Evolutionary conservation across 1,140 invertebrate species (phyloP), one percentile per base, ranked within the genome.

Genomic region (Subanguina moxae): DNA sequence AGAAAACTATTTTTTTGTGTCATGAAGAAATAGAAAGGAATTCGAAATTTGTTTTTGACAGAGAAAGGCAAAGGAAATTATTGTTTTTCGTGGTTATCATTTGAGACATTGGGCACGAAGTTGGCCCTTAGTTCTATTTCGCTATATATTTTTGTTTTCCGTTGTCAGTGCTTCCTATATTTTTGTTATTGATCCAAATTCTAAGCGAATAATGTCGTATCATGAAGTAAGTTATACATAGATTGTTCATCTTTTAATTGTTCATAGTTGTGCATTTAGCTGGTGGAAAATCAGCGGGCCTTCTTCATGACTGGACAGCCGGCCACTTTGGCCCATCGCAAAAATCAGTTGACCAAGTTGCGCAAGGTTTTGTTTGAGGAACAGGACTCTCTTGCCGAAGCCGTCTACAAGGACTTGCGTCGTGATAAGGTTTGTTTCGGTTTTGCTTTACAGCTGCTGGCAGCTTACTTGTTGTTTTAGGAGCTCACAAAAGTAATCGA

Each of bases 341-440:
- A 72, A 30, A 45, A 77, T 56, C 73, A 74, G n/a, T 62, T 74
- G 62, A 38, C 59, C 13, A 70, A 71, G 23, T 64, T 74, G 52
- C 61, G 62, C 17, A 25, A 28, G 43, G 43, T 66, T 28, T 59
- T 74, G 7, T 62, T 27, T 19, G 38, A 64, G 11, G 32, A 77
- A 32, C 21, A 15, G 25, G 62, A 78, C 3, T 23, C 30, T 1
- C 52, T 77, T 11, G 46, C 23, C 15, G 73, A 82, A 23, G 80
- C 78, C 5, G 67, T 80, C 30, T 71, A 76, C 46, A 75, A 76
- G 27, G 78, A 80, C 67, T 64, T 80, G 21, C 65, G 68, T 42
- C 78, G 78, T 23, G 57, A 62, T 3, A 28, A 57, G 23, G 32
- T 38, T 38, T 3, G 32, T 3, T 38, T 38, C 32, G 3, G 32